phyloP scores from a whole-genome alignment of 2,888 invertebrate species.

The Temnothorax rugatulus region DNA sequence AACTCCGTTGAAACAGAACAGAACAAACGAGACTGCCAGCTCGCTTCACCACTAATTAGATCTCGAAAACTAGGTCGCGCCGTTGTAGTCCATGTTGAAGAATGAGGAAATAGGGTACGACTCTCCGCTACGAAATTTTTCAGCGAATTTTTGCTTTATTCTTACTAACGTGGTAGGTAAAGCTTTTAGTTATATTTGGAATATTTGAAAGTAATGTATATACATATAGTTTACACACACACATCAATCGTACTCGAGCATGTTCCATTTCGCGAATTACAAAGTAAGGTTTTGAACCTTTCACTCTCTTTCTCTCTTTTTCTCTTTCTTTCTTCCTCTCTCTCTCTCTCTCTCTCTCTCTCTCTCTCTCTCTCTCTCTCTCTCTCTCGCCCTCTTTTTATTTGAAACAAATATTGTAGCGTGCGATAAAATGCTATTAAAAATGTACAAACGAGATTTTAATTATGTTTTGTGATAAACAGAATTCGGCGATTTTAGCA shows the following conservation, averaged over 20 bases:
- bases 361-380: no score
- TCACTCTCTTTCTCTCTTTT: neutral
- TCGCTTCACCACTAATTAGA: conserved; percentile 73
- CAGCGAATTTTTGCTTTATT: neutral
- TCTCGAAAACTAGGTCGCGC: conserved; percentile 69
- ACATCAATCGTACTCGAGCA: neutral
- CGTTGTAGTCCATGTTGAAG: conserved; percentile 12
- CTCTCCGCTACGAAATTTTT: conserved; percentile 32
- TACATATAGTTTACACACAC: neutral
- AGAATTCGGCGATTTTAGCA: neutral
- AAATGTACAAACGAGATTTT: neutral
- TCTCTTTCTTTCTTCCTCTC: no score
- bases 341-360: neutral
- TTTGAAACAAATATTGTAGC: neutral
- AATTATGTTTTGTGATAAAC: conserved; percentile 21
- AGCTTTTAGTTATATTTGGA: conserved; percentile 5
- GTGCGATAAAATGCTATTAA: conserved; percentile 5
- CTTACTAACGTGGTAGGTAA: neutral
- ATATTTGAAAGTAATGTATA: neutral
- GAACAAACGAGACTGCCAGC: conserved; percentile 63
- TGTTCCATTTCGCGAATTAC: neutral
- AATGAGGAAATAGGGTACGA: conserved; percentile 38
- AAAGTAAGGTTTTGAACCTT: neutral
- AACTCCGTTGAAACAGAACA: conserved; percentile 57
- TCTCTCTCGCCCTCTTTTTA: neutral